Percentiles rank a stretch among this genome's conserved stretches.
Conservation (phyloP, 1,140 invertebrate species). For the Brachionus paranguensis region DNA sequence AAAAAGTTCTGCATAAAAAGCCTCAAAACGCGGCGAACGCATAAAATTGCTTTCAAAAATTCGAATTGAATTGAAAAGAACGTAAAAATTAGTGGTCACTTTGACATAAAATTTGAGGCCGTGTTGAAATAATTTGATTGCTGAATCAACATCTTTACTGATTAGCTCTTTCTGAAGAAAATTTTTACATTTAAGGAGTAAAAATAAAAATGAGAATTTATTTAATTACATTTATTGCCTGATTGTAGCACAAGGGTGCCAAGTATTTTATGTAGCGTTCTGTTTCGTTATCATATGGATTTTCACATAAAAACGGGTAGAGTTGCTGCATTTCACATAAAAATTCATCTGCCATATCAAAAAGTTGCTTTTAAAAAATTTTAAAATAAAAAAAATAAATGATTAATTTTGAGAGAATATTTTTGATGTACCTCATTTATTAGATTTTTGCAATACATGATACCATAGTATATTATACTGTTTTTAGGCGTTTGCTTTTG, state of each 20-base stretch:
- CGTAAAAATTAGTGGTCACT: not conserved
- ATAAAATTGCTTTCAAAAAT: constrained; percentile 7
- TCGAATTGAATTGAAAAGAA: constrained; percentile 30
- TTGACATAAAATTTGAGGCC: constrained; percentile 34
- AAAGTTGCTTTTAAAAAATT: not conserved
- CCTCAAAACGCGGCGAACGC: not conserved
- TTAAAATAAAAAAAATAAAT: not conserved
- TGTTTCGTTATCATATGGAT: constrained; percentile 8
- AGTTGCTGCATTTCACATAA: not conserved
- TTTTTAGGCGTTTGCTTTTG: constrained; percentile 24
- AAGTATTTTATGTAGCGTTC: constrained; percentile 24
- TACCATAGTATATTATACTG: constrained; percentile 15
- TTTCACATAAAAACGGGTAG: constrained; percentile 8
- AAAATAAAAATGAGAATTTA: not conserved
- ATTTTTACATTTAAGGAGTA: not conserved
- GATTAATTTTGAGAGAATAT: not conserved
- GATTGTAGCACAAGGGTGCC: constrained; percentile 19
- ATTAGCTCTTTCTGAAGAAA: constrained; percentile 20
- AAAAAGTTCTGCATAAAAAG: constrained; percentile 14
- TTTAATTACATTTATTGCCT: constrained; percentile 24
- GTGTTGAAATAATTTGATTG: constrained; percentile 16
- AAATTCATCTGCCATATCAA: not conserved
- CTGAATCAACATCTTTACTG: not conserved
- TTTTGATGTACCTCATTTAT: not conserved
- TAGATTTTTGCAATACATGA: not conserved